Evolutionary conservation across 2,888 invertebrate species (phyloP), one percentile per base, ranked within the genome.

Genomic region (Neoaliturus tenellus): DNA sequence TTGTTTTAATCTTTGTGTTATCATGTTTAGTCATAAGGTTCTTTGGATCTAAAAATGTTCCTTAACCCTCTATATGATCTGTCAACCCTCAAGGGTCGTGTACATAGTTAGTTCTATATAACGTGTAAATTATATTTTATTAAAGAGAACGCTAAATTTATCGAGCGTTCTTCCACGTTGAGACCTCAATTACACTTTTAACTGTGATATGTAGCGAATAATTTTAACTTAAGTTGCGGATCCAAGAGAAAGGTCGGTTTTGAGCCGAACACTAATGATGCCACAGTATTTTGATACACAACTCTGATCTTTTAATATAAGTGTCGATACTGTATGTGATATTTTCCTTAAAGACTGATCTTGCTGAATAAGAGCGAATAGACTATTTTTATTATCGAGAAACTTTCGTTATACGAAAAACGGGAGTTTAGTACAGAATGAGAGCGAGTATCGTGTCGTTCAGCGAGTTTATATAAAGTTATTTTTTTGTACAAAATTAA

Each of bases 261-360:
- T 89, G 89, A 89, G 85, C 84, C 90, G 91, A 88, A 88, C 88
- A 89, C 90, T 90, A 83, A 84, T 51, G 51, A 83, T 67, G 73
- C 84, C 75, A 48, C 84, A 86, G 90, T 89, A 90, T 90, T 89
- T 91, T 90, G 89, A 82, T 82, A 82, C 82, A 84, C 33, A 67
- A 67, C 55, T 84, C 78, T 58, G 71, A 80, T 85, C 71, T 80
- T 80, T 90, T 75, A 80, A 84, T 83, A 80, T 85, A 83, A 75
- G 78, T 84, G 78, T 80, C 67, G 55, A 82, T 84, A 81, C 83
- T 78, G 82, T 81, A 90, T 91, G 91, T 91, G 91, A 91, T 91
- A 92, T 91, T 91, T 89, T 91, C 91, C 91, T 90, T 90, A 90
- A 90, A 92, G 92, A 92, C 92, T 92, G 92, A 92, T 87, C 85